A percentile compares a stretch with the other conserved stretches of the same genome.
Conservation (phyloP, 92 coral and sea anemone species). For the Zoanthus solanderi region DNA sequence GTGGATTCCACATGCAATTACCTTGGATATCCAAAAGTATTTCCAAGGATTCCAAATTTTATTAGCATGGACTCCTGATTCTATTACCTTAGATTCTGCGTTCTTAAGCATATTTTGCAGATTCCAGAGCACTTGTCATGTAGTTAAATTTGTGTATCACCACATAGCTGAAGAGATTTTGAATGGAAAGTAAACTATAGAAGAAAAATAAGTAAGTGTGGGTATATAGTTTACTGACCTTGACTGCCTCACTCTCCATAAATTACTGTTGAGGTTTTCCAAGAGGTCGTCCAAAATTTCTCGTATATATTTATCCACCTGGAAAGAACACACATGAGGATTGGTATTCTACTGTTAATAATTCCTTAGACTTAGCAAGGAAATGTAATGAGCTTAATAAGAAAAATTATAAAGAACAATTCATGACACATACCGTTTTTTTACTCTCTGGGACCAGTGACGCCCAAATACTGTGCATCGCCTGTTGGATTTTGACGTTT, state of each 20-base stretch:
- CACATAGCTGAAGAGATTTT: too few species aligned
- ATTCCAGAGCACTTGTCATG: too few species aligned
- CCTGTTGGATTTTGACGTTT: constrained; percentile 89
- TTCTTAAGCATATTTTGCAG: too few species aligned
- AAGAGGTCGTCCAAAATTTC: constrained; percentile 90
- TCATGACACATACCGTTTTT: constrained; percentile 71
- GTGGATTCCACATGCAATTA: too few species aligned
- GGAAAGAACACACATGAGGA: neutral
- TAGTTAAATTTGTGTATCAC: too few species aligned
- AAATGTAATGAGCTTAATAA: neutral
- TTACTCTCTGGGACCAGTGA: constrained; percentile 92
- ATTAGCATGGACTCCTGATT: too few species aligned
- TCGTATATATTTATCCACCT: constrained; percentile 92
- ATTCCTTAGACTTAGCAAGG: neutral
- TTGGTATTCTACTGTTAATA: neutral
- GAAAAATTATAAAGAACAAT: neutral
- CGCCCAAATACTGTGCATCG: constrained; percentile 98
- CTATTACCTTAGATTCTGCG: too few species aligned
- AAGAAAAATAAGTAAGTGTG: neutral
- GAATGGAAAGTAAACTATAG: too few species aligned
- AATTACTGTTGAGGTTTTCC: constrained; percentile 79
- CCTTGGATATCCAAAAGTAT: too few species aligned
- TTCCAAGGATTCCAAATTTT: too few species aligned
- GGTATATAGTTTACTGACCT: constrained; percentile 53
- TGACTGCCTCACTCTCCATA: constrained; percentile 97